Evolutionary conservation across 2,113 vertebrate genomes (phyloP).

Genomic region (Lophura nycthemera): DNA sequence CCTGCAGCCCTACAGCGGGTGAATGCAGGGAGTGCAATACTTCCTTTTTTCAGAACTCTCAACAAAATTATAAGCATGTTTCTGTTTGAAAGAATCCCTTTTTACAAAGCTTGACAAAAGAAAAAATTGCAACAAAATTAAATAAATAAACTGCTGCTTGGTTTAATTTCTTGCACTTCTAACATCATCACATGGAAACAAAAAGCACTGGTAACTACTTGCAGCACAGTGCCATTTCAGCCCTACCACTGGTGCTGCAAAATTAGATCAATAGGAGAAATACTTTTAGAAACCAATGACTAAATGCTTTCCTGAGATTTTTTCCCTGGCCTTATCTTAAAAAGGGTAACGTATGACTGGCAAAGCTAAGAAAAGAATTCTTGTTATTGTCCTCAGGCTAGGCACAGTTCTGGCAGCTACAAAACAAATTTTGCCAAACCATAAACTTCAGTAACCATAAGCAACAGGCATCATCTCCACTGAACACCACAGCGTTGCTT

Average conservation of each 20-base stretch:
- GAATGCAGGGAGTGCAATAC: not conserved
- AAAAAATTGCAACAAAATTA: not conserved
- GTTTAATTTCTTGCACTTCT: not conserved
- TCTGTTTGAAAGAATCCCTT: not conserved
- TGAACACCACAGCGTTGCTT: not conserved
- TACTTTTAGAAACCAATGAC: not conserved
- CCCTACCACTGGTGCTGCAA: not conserved
- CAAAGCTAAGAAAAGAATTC: not conserved
- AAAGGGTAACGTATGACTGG: not conserved
- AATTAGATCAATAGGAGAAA: not conserved
- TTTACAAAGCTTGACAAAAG: not conserved
- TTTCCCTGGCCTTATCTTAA: not conserved
- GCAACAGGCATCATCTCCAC: not conserved
- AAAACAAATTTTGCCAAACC: constrained; percentile 4
- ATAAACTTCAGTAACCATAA: not conserved
- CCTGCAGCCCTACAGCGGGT: not conserved
- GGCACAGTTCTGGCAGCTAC: not conserved
- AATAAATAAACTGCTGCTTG: not conserved
- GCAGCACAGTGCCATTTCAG: not conserved
- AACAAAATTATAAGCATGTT: not conserved
- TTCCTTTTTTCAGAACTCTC: not conserved
- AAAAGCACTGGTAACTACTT: not conserved
- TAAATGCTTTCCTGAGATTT: not conserved
- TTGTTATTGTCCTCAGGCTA: constrained; percentile 12
- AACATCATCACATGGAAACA: not conserved